phyloP scores from a whole-genome alignment of 2,888 invertebrate species.

The Isoperla grammatica region DNA sequence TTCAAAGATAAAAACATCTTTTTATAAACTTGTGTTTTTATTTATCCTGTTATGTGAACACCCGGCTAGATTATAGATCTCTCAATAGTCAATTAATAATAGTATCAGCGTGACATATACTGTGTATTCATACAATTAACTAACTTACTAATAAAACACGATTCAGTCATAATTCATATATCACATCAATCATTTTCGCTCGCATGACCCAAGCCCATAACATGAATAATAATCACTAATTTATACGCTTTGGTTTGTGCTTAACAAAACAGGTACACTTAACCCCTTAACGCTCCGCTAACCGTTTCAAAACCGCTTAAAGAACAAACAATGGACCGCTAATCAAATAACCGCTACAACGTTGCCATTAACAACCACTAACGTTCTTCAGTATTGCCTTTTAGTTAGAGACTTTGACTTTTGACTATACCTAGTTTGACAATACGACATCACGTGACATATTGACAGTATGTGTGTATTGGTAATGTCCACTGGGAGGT shows the following conservation, averaged over 20 bases:
- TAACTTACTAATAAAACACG: background rate
- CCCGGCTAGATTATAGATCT: too few species aligned
- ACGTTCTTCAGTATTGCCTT: background rate
- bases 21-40: too few species aligned
- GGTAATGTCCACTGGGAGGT: background rate
- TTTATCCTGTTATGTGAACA: too few species aligned
- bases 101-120: conserved; percentile 27
- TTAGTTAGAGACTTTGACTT: conserved; percentile 6
- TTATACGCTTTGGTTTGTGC: background rate
- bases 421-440: background rate
- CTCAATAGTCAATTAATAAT: too few species aligned
- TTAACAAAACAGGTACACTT: background rate
- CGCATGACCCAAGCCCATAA: too few species aligned
- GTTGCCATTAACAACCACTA: too few species aligned
- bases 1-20: too few species aligned
- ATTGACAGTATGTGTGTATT: background rate
- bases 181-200: background rate
- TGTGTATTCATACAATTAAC: conserved; percentile 3
- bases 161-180: too few species aligned
- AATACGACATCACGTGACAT: background rate
- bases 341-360: too few species aligned
- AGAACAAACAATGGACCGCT: too few species aligned
- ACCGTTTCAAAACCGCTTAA: too few species aligned
- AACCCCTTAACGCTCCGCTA: background rate
- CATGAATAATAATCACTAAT: too few species aligned